Evolutionary conservation across 2,888 invertebrate genomes (phyloP).

Genomic region (Hypselothyrea guttata): DNA sequence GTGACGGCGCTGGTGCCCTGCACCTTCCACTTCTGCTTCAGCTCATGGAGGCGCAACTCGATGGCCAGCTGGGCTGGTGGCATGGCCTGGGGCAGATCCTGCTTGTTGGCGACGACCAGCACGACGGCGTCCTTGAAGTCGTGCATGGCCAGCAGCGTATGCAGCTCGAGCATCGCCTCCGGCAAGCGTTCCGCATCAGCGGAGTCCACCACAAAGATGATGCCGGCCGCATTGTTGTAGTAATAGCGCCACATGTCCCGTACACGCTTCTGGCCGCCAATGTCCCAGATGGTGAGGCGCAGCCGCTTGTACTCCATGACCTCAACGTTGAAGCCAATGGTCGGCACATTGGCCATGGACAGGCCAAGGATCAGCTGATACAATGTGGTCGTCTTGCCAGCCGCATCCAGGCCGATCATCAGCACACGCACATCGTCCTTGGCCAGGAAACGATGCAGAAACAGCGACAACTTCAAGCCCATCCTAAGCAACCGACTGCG

Average conservation of each 20-base stretch:
- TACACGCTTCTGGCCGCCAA: slow-evolving; percentile 75
- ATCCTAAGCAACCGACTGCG: slow-evolving; percentile 1
- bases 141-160: slow-evolving; percentile 55
- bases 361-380: slow-evolving; percentile 75
- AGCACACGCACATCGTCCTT: slow-evolving; percentile 69
- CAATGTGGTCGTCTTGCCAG: slow-evolving; percentile 79
- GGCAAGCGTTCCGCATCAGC: slow-evolving; percentile 60
- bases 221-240: slow-evolving; percentile 63
- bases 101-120: slow-evolving; percentile 75
- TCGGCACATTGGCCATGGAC: slow-evolving; percentile 70
- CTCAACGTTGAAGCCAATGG: slow-evolving; percentile 79
- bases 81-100: slow-evolving; percentile 70
- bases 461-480: slow-evolving; percentile 54
- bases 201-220: slow-evolving; percentile 77
- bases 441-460: slow-evolving; percentile 60
- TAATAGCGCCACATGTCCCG: slow-evolving; percentile 77
- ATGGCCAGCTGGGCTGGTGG: slow-evolving; percentile 28
- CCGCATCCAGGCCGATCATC: slow-evolving; percentile 77
- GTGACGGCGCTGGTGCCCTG: slow-evolving; percentile 33
- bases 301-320: slow-evolving; percentile 76
- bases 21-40: slow-evolving; percentile 31
- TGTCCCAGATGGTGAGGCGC: slow-evolving; percentile 77
- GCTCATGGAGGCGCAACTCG: slow-evolving; percentile 23
- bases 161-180: slow-evolving; percentile 64
- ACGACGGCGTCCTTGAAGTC: slow-evolving; percentile 64